These are phyloP conservation scores for Boloria euphrosyne DNA, from an alignment of 2,888 invertebrate species.

Conservation along the genomic window DNA sequence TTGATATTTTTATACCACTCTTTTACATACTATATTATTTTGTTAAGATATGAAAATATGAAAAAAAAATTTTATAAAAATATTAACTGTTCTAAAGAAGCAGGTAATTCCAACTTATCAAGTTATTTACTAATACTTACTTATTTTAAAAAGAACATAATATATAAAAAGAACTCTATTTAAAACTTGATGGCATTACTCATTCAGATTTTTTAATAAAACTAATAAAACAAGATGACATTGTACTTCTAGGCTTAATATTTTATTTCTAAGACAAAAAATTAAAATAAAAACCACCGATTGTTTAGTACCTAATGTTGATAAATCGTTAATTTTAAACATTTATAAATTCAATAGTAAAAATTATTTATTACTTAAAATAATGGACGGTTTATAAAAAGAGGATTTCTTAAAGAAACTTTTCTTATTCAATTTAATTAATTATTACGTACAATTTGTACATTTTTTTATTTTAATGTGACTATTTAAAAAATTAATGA, in stretches of 20 bases:
- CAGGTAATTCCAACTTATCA: neutral
- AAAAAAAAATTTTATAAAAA: neutral
- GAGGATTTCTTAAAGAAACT: neutral
- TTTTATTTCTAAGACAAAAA: neutral
- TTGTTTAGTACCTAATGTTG: neutral
- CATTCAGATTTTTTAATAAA: neutral
- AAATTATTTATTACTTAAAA: neutral
- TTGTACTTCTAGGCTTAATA: conserved; percentile 16
- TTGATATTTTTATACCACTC: neutral
- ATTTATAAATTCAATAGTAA: too few relatives aligned
- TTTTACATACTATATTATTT: neutral
- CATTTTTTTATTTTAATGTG: too few relatives aligned
- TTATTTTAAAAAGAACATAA: neutral
- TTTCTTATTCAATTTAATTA: too few relatives aligned
- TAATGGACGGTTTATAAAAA: conserved; percentile 13
- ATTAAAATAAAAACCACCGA: neutral
- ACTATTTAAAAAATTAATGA: conserved; percentile 2
- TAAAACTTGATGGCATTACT: neutral
- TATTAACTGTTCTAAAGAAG: too few relatives aligned
- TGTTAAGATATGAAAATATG: neutral
- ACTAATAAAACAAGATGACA: neutral
- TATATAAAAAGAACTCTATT: neutral
- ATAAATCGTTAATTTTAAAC: too few relatives aligned
- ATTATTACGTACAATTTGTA: too few relatives aligned
- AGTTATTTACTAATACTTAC: conserved; percentile 6